Base-by-base conservation (phyloP, 2,113 vertebrate species). In the Phoxinus phoxinus region DNA sequence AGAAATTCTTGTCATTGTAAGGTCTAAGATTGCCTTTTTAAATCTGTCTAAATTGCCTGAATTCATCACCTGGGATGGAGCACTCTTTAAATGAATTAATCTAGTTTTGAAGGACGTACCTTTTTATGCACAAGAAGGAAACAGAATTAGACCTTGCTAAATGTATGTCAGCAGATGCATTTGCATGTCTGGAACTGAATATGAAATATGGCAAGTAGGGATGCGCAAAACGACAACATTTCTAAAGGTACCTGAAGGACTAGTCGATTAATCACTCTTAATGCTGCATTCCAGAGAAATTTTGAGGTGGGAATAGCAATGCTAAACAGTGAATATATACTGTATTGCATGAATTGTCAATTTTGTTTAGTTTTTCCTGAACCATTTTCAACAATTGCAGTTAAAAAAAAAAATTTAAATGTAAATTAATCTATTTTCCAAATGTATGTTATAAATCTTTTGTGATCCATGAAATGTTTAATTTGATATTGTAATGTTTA, bases 1-100 rank as follows among this genome's bases (percentile, higher is more conserved):
- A 25, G 27, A 78, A 59, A 65, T 44, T 65, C 46, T 53, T 78
- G 48, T 72, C 75, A 73, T 71, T 51, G 63, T 83, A 35, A 51
- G 27, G 48, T 73, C 19, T 73, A 44, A 73, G 32, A 72, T 56
- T 51, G 27, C 41, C 63, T 88, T 75, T 51, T 78, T 37, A 59
- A 30, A 79, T 83, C 80, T 80, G 51, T 78, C 53, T 65, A 51
- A 76, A 73, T 74, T 85, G 78, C 81, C 30, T 25, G 69, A 63
- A 69, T 87, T 67, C 46, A 85, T 87, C 58, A 35, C 53, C 61
- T 56, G 25, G 23, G 56, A 56, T 23, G 19, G 10, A 58, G 21
- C 17, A 56, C 25, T 35, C 51, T 58, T 77, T 58, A 58, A 56
- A 77, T 77, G 19, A 53, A 12, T 13, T 3, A 35, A 56, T 77